Percentiles rank a stretch among this genome's conserved stretches.
Conservation (phyloP, 2,797 vertebrate genomes). For the Alectoris magna region DNA sequence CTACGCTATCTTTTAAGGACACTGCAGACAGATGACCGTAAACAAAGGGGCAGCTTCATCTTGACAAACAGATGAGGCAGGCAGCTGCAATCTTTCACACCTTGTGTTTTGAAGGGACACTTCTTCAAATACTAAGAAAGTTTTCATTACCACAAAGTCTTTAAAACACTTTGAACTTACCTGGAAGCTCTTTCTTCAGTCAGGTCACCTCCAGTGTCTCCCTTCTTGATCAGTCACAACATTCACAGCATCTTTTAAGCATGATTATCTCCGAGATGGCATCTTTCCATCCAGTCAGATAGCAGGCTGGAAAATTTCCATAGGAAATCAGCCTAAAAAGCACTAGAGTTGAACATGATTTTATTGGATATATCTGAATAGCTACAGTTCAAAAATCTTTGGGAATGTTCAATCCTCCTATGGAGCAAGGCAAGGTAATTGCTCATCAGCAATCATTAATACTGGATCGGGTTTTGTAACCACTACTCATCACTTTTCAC, state of each 20-base stretch:
- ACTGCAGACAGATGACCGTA: not conserved
- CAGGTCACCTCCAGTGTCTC: not conserved
- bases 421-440: not conserved
- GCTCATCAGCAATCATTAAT: constrained; percentile 1
- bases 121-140: constrained; percentile 3
- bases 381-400: constrained; percentile 25
- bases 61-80: not conserved
- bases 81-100: not conserved
- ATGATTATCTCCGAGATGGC: not conserved
- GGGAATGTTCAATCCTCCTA: not conserved
- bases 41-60: not conserved
- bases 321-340: constrained; percentile 26
- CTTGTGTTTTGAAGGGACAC: not conserved
- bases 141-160: constrained; percentile 7
- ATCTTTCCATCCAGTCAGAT: not conserved
- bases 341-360: constrained; percentile 8
- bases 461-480: not conserved
- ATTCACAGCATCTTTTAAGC: not conserved
- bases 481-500: not conserved
- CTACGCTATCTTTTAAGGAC: not conserved
- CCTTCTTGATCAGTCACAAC: not conserved
- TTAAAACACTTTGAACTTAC: constrained; percentile 23
- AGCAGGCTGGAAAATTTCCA: constrained; percentile 2
- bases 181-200: constrained; percentile 12
- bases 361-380: constrained; percentile 34